Conservation (phyloP, 1,140 invertebrate species). For the Leucophenga varia region DNA sequence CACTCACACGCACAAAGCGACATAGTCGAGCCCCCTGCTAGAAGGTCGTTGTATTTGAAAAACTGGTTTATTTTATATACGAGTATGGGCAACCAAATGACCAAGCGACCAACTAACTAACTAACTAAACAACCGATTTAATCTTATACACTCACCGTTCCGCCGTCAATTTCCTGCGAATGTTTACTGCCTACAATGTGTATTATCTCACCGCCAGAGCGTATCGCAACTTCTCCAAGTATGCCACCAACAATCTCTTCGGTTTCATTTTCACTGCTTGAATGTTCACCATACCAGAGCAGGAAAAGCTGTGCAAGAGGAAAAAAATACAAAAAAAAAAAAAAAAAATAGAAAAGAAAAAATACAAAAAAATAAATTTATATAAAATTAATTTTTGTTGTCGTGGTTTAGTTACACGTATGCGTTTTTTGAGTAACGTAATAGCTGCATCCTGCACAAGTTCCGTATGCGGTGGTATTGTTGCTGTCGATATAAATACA, state of each 20-base stretch:
- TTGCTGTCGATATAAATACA: slow-evolving; percentile 60
- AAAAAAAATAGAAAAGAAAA: slow-evolving; percentile 13
- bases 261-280: slow-evolving; percentile 46
- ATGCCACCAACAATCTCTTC: slow-evolving; percentile 45
- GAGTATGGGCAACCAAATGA: too few relatives aligned
- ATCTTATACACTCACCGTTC: slow-evolving; percentile 52
- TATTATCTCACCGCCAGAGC: slow-evolving; percentile 53
- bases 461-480: slow-evolving; percentile 57
- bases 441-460: slow-evolving; percentile 58
- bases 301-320: slow-evolving; percentile 36
- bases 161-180: slow-evolving; percentile 48
- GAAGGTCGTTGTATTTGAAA: too few relatives aligned
- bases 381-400: neutral
- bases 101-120: too few relatives aligned
- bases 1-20: too few relatives aligned
- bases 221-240: slow-evolving; percentile 45
- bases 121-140: too few relatives aligned
- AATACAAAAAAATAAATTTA: neutral
- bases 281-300: slow-evolving; percentile 44
- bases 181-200: slow-evolving; percentile 51
- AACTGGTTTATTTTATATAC: too few relatives aligned
- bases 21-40: too few relatives aligned
- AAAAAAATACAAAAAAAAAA: slow-evolving; percentile 5
- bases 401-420: slow-evolving; percentile 54
- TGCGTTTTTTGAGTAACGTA: slow-evolving; percentile 60